Base-by-base conservation (phyloP, 2,888 invertebrate species). In the Rhopalosiphum nymphaeae region DNA sequence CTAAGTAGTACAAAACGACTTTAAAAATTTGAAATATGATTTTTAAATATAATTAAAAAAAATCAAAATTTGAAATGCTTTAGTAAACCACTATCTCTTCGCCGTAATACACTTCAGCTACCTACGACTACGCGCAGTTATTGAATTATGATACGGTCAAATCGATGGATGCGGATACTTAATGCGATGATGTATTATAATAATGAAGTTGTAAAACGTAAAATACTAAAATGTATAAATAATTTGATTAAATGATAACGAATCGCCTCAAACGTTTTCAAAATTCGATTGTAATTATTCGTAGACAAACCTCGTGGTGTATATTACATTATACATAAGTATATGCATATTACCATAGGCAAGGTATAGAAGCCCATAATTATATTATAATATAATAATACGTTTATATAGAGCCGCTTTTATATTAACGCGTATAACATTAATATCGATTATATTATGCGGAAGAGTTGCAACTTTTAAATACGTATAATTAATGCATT, bases 231-330 rank as follows among this genome's bases (percentile, higher is more conserved):
- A 67, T 16, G 13, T 67, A n/a, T 67, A 67, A 29, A 61, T n/a
- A 67, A 67, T 67, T 67, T n/a, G 7, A 67, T 67, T 67, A 67
- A 13, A n/a, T 5, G 67, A 67, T 16, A 13, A 67, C n/a, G 67
- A 67, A 67, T n/a, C n/a, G 16, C n/a, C n/a, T 67, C 67, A 67
- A n/a, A 67, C n/a, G 67, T 67, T 67, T 67, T 5, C n/a, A 5
- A 67, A 67, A 67, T 67, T 67, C 67, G n/a, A 67, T 67, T 67
- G 67, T 67, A 67, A 67, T 49, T 46, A 67, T 67, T 67, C 67
- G 67, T 29, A 3, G n/a, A 67, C n/a, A n/a, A 67, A 67, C n/a
- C 67, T 67, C 7, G 67, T 5, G n/a, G n/a, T 67, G 13, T n/a
- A n/a, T 67, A 67, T 67, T 67, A 67, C 25, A n/a, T n/a, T 67